phyloP scores from a whole-genome alignment of 2,113 vertebrate species.

The Crotalus horridus region DNA sequence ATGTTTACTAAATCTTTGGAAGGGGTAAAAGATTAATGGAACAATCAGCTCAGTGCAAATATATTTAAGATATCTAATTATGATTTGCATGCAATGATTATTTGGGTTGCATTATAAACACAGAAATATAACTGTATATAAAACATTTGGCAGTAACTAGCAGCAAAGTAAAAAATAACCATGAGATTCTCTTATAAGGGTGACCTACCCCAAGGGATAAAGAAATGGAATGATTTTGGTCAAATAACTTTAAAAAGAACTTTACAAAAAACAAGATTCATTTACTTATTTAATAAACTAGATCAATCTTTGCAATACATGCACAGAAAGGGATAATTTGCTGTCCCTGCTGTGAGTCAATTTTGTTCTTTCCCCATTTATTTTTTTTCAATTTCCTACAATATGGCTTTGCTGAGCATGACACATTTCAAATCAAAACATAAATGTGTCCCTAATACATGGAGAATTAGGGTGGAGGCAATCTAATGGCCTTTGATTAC shows the following conservation, averaged over 20 bases:
- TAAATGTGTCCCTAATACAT: neutral
- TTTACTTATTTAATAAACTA: neutral
- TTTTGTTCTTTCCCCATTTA: neutral
- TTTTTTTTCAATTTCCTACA: neutral
- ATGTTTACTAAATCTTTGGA: conserved; percentile 31
- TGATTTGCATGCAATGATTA: neutral
- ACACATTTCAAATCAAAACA: neutral
- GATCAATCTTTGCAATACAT: neutral
- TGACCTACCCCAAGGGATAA: neutral
- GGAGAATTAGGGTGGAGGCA: neutral
- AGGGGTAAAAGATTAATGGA: conserved; percentile 52
- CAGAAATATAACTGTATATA: neutral
- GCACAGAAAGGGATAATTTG: neutral
- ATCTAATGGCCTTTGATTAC: neutral
- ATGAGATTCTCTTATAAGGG: neutral
- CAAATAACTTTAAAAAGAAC: neutral
- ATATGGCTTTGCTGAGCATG: neutral
- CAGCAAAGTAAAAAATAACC: neutral
- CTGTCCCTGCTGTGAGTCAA: neutral
- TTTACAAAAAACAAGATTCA: neutral
- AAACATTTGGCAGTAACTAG: neutral
- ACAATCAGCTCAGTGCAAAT: conserved; percentile 51
- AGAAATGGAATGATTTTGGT: neutral
- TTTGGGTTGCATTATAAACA: neutral
- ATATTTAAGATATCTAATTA: neutral